Evolutionary conservation across 2,113 vertebrate genomes (phyloP), one percentile per base, ranked within the genome.

Genomic region (Paracanthobrama guichenoti): DNA sequence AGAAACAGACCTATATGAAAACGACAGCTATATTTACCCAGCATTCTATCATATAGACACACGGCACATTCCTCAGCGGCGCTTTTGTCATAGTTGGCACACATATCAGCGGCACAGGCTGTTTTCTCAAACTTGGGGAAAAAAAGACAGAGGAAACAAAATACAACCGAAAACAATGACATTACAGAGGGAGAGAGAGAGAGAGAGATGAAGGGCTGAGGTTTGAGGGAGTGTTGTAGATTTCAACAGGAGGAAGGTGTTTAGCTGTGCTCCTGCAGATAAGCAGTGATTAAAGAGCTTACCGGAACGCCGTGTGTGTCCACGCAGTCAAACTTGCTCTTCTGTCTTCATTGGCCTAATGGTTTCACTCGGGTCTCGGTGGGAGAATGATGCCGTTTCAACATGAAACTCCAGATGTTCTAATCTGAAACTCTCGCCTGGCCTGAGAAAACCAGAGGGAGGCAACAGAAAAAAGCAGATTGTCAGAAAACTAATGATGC

Each of bases 41-140:
- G 84, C 60, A 83, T 86, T 88, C 85, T 86, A 88, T 88, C 87
- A 88, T 86, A 85, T 85, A 79, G 86, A 83, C 83, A 83, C 75
- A 57, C 57, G 48, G 60, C 74, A 73, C 83, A 72, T 79, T 85
- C 60, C 73, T 84, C 35, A 86, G 60, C 22, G 20, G 73, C 10
- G n/a, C 79, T 53, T 86, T 80, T 88, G 84, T 88, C 84, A 80
- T 84, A 74, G 80, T 75, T 87, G 86, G 86, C 86, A 85, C 67
- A 85, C 84, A 76, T 79, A 79, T 79, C 81, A 60, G 75, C 14
- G 66, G 75, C 46, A 64, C 81, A 79, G 79, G 53, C 79, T 85
- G 79, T 82, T 83, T 85, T 74, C 55, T 42, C 64, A 72, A 79
- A 67, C 75, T 79, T 20, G 39, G 55, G 14, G 8, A 22, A 31